Evolutionary conservation across 2,113 vertebrate species (phyloP), one percentile per base, ranked within the genome.

Genomic region (Cyanistes caeruleus): DNA sequence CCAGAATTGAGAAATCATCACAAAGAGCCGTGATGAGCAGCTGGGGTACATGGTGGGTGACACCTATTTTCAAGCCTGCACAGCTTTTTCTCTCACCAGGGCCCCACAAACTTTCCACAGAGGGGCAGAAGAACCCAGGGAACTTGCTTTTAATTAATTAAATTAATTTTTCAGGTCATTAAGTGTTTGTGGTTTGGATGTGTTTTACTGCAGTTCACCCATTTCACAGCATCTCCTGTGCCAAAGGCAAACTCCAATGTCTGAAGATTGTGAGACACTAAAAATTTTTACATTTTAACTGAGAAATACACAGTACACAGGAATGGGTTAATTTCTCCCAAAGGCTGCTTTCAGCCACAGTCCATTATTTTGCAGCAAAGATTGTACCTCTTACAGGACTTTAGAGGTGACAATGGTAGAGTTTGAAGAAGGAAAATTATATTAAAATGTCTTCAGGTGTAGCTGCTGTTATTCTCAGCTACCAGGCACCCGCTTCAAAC

Each of bases 1-100:
- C 69, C 69, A 78, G 84, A 69, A 87, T 19, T 59, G 92, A 68
- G 87, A 91, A 94, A 94, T 51, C 84, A 49, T 55, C 43, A 30
- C 52, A 77, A 78, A 63, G 21, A 67, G 41, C 64, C 7, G 2
- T 5, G 37, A 90, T 14, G 37, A 89, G 37, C 49, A 25, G 49
- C 68, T 53, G 78, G 69, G 49, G 46, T 43, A n/a, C 6, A 1
- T 0, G 0, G 65, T 53, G 13, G 25, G 65, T 25, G 59, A 49
- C 72, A 69, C 37, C 5, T 8, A 12, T 55, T 28, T 55, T 39
- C 73, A 79, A 39, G 30, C 11, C 62, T 51, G 41, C 17, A 58
- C 16, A 14, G 24, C 51, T 69, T 58, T 55, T 87, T 27, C 80
- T 81, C 41, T 37, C 51, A 76, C 15, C 35, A 65, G 55, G 78